These are phyloP conservation scores for Lethrus apterus DNA, from an alignment of 1,140 invertebrate species.

Conservation along the genomic window DNA sequence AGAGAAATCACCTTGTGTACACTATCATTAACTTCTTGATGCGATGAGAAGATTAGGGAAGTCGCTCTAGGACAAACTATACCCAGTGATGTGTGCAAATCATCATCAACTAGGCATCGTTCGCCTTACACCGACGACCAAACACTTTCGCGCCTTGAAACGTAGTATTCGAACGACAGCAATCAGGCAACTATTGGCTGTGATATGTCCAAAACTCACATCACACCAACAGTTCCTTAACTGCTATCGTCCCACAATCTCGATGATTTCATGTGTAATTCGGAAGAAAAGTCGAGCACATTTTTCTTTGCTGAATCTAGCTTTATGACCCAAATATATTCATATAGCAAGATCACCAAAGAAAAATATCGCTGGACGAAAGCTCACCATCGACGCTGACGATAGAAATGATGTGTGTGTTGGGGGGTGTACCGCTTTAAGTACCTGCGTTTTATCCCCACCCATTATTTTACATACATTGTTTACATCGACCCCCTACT, in stretches of 20 bases:
- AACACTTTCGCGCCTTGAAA: conserved; percentile 1
- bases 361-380: conserved; percentile 39
- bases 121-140: conserved; percentile 37
- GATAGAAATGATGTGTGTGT: no score
- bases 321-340: conserved; percentile 49
- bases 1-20: conserved; percentile 20
- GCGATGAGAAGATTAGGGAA: conserved; percentile 23
- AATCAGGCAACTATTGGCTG: conserved; percentile 48
- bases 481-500: no score
- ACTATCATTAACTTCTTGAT: neutral
- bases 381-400: no score
- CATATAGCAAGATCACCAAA: conserved; percentile 60
- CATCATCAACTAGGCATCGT: conserved; percentile 46
- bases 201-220: conserved; percentile 46
- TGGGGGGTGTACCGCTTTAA: no score
- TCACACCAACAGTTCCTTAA: conserved; percentile 48
- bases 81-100: conserved; percentile 50
- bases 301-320: conserved; percentile 52
- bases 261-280: no score
- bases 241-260: no score
- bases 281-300: conserved; percentile 25
- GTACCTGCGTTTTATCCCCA: no score
- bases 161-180: conserved; percentile 6
- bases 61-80: conserved; percentile 49
- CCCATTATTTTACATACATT: no score